Percentiles rank a stretch among this genome's conserved stretches.
Conservation (phyloP, 2,113 vertebrate genomes). For the Myodes glareolus region DNA sequence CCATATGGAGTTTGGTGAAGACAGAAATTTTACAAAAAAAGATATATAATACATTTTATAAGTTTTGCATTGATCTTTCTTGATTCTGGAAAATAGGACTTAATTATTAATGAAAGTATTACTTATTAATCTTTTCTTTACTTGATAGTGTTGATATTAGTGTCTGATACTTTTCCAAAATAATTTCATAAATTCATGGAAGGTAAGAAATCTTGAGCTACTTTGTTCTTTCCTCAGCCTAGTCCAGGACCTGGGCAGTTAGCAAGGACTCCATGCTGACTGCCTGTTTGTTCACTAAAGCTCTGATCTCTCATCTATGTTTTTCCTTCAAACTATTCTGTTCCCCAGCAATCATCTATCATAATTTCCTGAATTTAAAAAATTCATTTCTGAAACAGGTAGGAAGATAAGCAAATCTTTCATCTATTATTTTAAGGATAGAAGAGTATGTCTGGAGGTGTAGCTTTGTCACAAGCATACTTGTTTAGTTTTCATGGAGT, state of each 20-base stretch:
- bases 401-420: neutral
- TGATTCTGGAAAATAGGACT: slow-evolving; percentile 3
- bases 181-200: neutral
- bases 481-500: neutral
- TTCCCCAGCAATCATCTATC: neutral
- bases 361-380: neutral
- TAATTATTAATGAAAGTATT: neutral
- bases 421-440: neutral
- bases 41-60: neutral
- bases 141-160: neutral
- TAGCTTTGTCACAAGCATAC: no score
- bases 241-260: neutral
- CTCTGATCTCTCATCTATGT: neutral
- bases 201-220: neutral
- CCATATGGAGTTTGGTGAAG: neutral
- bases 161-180: neutral
- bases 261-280: neutral
- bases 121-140: neutral
- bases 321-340: neutral
- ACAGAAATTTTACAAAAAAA: neutral
- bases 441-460: neutral
- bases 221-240: neutral
- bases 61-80: neutral
- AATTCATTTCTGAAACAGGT: neutral
- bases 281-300: neutral